These are phyloP conservation scores for Brachyptera risi DNA, from an alignment of 2,888 invertebrate species.

Conservation along the genomic window DNA sequence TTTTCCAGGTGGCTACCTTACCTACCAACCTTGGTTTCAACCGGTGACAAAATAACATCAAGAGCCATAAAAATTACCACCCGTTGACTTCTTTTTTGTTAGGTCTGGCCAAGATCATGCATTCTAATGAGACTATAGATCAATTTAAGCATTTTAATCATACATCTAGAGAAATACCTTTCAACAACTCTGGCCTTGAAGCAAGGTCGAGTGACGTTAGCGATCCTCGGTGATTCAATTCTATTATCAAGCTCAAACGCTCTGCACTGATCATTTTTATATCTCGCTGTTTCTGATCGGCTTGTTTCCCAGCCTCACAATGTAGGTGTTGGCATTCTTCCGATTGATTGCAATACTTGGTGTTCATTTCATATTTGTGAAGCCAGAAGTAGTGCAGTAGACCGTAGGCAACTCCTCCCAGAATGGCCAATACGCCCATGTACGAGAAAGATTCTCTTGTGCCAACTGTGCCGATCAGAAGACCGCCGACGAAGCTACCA, in stretches of 20 bases:
- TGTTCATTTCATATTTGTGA: constrained; percentile 23
- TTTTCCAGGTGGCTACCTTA: too few species aligned
- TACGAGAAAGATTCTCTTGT: constrained; percentile 73
- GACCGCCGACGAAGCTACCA: constrained; percentile 76
- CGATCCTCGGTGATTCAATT: constrained; percentile 72
- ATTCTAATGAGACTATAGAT: too few species aligned
- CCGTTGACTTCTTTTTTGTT: too few species aligned
- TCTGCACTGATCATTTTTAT: constrained; percentile 54
- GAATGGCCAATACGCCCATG: constrained; percentile 70
- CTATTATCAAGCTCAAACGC: constrained; percentile 66
- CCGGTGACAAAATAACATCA: too few species aligned
- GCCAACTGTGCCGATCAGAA: constrained; percentile 69
- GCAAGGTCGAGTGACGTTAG: constrained; percentile 59
- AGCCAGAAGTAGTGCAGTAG: constrained; percentile 69
- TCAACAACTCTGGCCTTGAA: neutral
- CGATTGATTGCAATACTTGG: neutral
- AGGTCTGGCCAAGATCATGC: too few species aligned
- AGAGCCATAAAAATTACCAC: too few species aligned
- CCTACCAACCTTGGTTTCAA: too few species aligned
- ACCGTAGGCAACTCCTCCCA: constrained; percentile 66
- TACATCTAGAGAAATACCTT: too few species aligned
- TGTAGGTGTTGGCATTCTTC: constrained; percentile 20
- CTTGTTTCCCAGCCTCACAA: constrained; percentile 45
- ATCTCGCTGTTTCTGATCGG: constrained; percentile 47
- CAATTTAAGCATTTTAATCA: too few species aligned